Evolutionary conservation across 2,888 invertebrate genomes (phyloP), one percentile per base, ranked within the genome.

Genomic region (Chesias legatella): DNA sequence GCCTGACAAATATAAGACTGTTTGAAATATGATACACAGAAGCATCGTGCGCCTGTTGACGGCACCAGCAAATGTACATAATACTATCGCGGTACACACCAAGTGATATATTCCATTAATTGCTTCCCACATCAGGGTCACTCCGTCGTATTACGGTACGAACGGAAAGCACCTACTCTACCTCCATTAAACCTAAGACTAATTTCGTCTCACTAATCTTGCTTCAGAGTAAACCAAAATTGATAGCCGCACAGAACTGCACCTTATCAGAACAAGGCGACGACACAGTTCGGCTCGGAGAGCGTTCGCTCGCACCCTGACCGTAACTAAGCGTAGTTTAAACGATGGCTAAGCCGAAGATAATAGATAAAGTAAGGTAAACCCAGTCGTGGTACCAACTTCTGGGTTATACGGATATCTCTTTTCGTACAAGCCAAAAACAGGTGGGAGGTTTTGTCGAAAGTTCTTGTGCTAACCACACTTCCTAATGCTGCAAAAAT

Each of bases 281-380:
- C 6, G 45, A 36, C 36, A 33, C 32, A 40, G 17, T 45, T 45
- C 33, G 26, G 36, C 33, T 30, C 9, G 40, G 10, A 11, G 22
- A 31, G 26, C 26, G 39, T 32, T 36, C 25, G 22, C 40, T 36
- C 33, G 33, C 40, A 45, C 33, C 36, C 36, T 45, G 45, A 40
- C 40, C 45, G 45, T 45, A 43, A 43, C 43, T 50, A 47, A 52
- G 52, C 34, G 36, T 44, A 49, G 44, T 47, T 49, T 49, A 49
- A 49, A 39, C 44, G 49, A 42, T 49, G 37, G 43, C 38, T 50
- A 41, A 47, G 35, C 38, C 33, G 38, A 51, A 51, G 51, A 57
- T 63, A 54, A 60, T 53, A 57, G 58, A 51, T 56, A 54, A 41
- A 46, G 50, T 48, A 44, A 50, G 46, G 56, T 47, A 47, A 58